A percentile compares a stretch with the other conserved stretches of the same genome.
Evolutionary conservation across 1,140 invertebrate genomes (phyloP).

Genomic region (Nephila pilipes): DNA sequence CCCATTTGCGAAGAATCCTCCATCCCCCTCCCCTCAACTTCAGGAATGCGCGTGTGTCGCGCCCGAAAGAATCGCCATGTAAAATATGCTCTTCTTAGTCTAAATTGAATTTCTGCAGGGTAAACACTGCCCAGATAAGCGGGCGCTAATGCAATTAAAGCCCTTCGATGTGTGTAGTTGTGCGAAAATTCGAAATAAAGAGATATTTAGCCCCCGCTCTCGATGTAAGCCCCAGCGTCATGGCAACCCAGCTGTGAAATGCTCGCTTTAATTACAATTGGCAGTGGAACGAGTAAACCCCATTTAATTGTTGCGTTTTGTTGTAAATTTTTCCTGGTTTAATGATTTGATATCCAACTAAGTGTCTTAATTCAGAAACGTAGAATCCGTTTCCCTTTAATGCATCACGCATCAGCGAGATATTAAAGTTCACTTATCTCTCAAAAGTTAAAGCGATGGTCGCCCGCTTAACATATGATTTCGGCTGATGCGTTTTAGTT

Average conservation of each 20-base stretch:
- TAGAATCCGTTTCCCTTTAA: too few species aligned
- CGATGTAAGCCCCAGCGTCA: neutral
- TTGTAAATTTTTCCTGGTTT: neutral
- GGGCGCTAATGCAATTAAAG: neutral
- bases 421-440: too few species aligned
- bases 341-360: neutral
- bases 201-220: neutral
- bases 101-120: conserved; percentile 18
- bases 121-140: conserved; percentile 32
- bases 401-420: neutral
- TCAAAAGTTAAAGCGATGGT: too few species aligned
- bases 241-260: neutral
- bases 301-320: neutral
- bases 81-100: conserved; percentile 22
- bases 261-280: conserved; percentile 3
- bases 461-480: too few species aligned
- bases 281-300: conserved; percentile 2
- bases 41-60: neutral
- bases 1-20: neutral
- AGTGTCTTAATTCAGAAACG: neutral
- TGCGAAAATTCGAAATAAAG: neutral
- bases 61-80: neutral
- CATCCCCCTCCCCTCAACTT: neutral
- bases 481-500: too few species aligned
- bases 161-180: conserved; percentile 18